Evolutionary conservation across 2,113 vertebrate species (phyloP), one percentile per base, ranked within the genome.

Genomic region (Sula dactylatra): DNA sequence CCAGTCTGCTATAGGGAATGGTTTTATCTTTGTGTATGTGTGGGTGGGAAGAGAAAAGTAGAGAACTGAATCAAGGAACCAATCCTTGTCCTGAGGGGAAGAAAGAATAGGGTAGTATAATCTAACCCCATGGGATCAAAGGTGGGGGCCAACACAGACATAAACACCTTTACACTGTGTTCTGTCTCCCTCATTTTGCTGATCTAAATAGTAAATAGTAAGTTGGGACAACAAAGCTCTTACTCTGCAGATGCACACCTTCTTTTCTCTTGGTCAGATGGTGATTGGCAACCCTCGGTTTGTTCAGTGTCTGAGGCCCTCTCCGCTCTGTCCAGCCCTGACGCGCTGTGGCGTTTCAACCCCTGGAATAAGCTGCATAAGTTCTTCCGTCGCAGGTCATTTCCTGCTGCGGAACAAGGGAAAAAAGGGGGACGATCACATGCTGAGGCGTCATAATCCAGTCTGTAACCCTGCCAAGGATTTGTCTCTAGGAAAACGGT

Each of bases 1-100:
- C 94, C 92, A 93, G 83, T 97, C 81, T 95, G 84, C 69, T 73
- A 82, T 50, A 87, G 72, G 87, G 90, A 94, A 89, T 50, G 93
- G 84, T 96, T 97, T 95, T 94, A 94, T 95, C 90, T 93, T 54
- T 38, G 70, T 83, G 69, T 44, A 49, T 27, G 90, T 31, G 90
- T 94, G 92, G 88, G 93, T n/a, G 81, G 70, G 52, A 83, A 90
- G 44, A 82, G 82, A 90, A 64, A 71, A 79, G 38, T 9, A n/a
- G 80, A 77, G 83, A 67, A 61, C 13, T 65, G 90, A 94, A 88
- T 66, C 83, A 88, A 87, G 81, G 79, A 87, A 82, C 62, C 79
- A 45, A 32, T 89, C 85, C 93, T 89, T 96, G 62, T 82, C 92
- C 90, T 36, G 76, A 82, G 67, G 84, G 74, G 31, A 86, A 67